A percentile compares a stretch with the other conserved stretches of the same genome.
Evolutionary conservation across 1,140 invertebrate genomes (phyloP).

Genomic region (Physella acuta): DNA sequence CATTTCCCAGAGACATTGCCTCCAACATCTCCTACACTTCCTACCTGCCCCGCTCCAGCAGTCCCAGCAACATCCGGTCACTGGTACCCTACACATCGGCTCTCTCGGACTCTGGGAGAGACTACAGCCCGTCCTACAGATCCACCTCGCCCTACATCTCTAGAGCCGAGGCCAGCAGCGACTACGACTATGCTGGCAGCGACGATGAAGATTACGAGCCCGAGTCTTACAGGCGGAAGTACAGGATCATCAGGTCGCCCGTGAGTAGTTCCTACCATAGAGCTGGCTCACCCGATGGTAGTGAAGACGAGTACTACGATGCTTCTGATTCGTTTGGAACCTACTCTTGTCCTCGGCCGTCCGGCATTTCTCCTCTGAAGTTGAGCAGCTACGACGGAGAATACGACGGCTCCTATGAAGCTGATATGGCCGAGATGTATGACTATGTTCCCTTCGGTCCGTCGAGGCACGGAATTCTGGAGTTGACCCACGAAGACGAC

Average conservation of each 20-base stretch:
- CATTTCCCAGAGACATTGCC: neutral
- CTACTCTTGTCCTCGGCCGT: conserved; percentile 14
- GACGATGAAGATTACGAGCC: conserved; percentile 20
- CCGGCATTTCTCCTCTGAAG: conserved; percentile 1
- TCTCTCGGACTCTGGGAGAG: neutral
- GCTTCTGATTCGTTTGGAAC: neutral
- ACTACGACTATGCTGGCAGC: neutral
- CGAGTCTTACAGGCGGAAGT: conserved; percentile 16
- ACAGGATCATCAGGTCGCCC: conserved; percentile 12
- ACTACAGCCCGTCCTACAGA: neutral
- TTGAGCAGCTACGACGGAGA: conserved; percentile 18
- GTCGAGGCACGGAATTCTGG: conserved; percentile 16
- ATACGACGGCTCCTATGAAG: conserved; percentile 25
- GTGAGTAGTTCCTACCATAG: neutral
- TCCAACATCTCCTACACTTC: conserved; percentile 13
- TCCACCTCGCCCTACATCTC: neutral
- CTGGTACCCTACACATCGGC: too few relatives aligned
- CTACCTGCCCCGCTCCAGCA: neutral
- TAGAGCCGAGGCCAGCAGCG: neutral
- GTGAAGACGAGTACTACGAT: conserved; percentile 14
- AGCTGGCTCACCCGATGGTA: neutral
- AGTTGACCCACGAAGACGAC: conserved; percentile 17
- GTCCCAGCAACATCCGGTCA: neutral
- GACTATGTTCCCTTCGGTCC: conserved; percentile 26
- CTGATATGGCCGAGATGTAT: conserved; percentile 27